Conservation (phyloP, 2,888 invertebrate genomes). For the Malacosoma neustria region DNA sequence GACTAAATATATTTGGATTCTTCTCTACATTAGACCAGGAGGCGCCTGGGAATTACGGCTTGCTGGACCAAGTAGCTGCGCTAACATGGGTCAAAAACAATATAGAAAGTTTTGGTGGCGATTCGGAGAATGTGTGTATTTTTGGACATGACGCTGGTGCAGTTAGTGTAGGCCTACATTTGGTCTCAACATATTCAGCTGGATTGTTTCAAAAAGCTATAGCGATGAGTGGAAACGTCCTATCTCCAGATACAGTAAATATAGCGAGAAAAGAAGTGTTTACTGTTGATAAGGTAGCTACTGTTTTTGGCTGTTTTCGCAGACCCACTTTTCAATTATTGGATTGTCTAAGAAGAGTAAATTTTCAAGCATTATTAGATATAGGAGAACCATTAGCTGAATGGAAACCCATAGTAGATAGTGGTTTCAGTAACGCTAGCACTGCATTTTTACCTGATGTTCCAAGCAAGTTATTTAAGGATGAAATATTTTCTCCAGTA, state of each 20-base stretch:
- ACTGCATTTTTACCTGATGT: slow-evolving; percentile 80
- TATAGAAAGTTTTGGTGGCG: slow-evolving; percentile 83
- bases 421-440: slow-evolving; percentile 78
- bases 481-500: slow-evolving; percentile 78
- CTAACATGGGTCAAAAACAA: slow-evolving; percentile 85
- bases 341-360: slow-evolving; percentile 79
- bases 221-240: slow-evolving; percentile 86
- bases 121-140: slow-evolving; percentile 82
- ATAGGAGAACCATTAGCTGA: slow-evolving; percentile 74
- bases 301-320: slow-evolving; percentile 79
- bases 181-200: slow-evolving; percentile 79
- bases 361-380: slow-evolving; percentile 75
- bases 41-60: slow-evolving; percentile 85
- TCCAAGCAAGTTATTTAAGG: slow-evolving; percentile 77
- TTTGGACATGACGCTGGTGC: slow-evolving; percentile 89
- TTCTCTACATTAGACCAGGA: slow-evolving; percentile 85
- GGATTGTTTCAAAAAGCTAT: slow-evolving; percentile 85
- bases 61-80: slow-evolving; percentile 88
- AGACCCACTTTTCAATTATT: slow-evolving; percentile 80
- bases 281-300: slow-evolving; percentile 78
- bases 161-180: slow-evolving; percentile 84
- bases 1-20: slow-evolving; percentile 89
- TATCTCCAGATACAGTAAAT: slow-evolving; percentile 77
- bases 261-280: slow-evolving; percentile 76
- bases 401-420: slow-evolving; percentile 88